Percentiles rank a stretch among this genome's conserved stretches.
These are phyloP conservation scores for Psephotus haematonotus DNA, from an alignment of 2,113 vertebrate species.

Conservation along the genomic window DNA sequence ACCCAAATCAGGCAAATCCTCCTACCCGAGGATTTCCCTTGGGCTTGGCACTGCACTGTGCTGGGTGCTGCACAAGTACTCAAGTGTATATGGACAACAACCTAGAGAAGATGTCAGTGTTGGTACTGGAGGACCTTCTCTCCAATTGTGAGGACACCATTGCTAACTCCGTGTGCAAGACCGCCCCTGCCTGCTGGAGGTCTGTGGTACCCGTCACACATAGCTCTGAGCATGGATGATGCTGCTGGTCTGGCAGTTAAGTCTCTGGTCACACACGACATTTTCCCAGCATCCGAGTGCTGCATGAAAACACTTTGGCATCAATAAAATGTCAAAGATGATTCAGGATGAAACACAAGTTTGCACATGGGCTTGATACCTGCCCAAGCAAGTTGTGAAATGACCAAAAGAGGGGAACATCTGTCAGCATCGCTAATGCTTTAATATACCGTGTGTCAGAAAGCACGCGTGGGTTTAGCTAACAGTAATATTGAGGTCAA, in stretches of 20 bases:
- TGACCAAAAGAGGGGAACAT: not conserved
- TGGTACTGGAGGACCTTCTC: not conserved
- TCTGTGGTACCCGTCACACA: not conserved
- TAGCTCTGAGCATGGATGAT: fast-evolving
- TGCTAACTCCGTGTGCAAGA: not conserved
- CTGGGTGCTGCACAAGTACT: not conserved
- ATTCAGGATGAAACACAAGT: not conserved
- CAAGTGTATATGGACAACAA: fast-evolving
- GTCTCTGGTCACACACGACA: not conserved
- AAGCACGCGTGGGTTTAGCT: not conserved
- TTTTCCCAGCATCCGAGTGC: not conserved
- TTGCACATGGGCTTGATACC: not conserved
- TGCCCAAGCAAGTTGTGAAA: not conserved
- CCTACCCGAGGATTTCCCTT: not conserved
- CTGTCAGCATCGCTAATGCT: not conserved
- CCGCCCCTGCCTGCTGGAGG: not conserved
- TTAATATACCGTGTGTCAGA: not conserved
- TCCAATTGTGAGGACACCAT: not conserved
- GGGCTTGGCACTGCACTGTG: not conserved
- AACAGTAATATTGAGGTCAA: not conserved
- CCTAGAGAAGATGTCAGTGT: not conserved
- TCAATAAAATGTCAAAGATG: not conserved
- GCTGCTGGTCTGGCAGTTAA: fast-evolving
- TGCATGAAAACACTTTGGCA: not conserved
- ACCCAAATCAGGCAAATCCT: not conserved